phyloP scores from a whole-genome alignment of 2,888 invertebrate genomes.

The Altica lythri region DNA sequence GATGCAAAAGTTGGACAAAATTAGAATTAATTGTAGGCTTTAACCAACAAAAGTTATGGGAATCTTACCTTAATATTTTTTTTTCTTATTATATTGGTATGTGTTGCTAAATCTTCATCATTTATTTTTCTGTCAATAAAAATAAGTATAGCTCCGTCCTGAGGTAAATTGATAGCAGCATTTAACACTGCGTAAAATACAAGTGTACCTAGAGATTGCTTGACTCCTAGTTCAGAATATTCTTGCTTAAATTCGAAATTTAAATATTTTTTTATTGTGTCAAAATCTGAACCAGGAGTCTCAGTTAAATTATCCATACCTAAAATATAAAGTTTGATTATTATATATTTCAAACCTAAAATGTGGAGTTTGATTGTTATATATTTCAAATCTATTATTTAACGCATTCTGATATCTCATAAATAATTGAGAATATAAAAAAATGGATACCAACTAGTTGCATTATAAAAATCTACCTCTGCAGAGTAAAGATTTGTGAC shows the following conservation, averaged over 20 bases:
- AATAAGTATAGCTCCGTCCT: slow-evolving; percentile 67
- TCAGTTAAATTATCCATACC: slow-evolving; percentile 44
- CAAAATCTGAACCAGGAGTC: slow-evolving; percentile 39
- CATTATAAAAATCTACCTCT: too few species aligned
- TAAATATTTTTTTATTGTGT: slow-evolving; percentile 25
- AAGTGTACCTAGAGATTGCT: slow-evolving; percentile 56
- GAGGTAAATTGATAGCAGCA: slow-evolving; percentile 65
- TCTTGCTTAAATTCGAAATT: too few species aligned
- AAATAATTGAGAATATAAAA: too few species aligned
- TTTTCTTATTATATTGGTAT: slow-evolving; percentile 27
- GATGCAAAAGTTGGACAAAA: too few species aligned
- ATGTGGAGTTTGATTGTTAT: too few species aligned
- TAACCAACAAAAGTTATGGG: too few species aligned
- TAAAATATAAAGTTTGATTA: slow-evolving; percentile 34
- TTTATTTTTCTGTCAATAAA: slow-evolving; percentile 63
- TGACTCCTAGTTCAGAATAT: slow-evolving; percentile 34
- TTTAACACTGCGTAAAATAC: slow-evolving; percentile 65
- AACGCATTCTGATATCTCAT: too few species aligned
- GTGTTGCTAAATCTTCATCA: slow-evolving; percentile 58
- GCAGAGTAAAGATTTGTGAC: too few species aligned
- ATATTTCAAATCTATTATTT: too few species aligned
- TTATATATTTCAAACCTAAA: too few species aligned
- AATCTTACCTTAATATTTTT: slow-evolving; percentile 56
- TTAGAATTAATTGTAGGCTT: too few species aligned
- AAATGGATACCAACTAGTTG: too few species aligned